A percentile compares a stretch with the other conserved stretches of the same genome.
phyloP scores from a whole-genome alignment of 2,888 invertebrate species.

The Pristionchus japonicus region DNA sequence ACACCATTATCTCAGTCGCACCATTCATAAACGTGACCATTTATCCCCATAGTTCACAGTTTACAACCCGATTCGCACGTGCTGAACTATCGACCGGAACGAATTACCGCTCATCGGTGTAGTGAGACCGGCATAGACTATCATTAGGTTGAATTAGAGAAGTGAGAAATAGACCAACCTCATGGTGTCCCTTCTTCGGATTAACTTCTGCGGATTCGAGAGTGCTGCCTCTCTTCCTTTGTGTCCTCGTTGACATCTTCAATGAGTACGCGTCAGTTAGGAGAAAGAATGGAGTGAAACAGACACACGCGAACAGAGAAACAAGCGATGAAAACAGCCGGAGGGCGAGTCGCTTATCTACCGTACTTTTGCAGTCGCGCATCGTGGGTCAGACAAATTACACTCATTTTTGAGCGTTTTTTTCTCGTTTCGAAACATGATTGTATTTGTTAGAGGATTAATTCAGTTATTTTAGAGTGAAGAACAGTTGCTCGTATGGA shows the following conservation, averaged over 20 bases:
- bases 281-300: background rate
- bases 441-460: too few relatives aligned
- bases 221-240: slow-evolving; percentile 33
- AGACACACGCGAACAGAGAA: background rate
- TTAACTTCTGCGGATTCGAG: background rate
- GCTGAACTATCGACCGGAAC: background rate
- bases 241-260: slow-evolving; percentile 33
- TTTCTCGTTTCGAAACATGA: too few relatives aligned
- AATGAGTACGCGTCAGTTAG: background rate
- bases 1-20: background rate
- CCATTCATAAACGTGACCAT: slow-evolving; percentile 34
- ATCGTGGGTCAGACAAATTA: background rate
- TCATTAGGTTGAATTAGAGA: background rate
- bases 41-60: background rate
- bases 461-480: too few relatives aligned
- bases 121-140: background rate
- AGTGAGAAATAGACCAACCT: background rate
- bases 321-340: slow-evolving; percentile 7
- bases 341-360: background rate
- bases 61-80: slow-evolving; percentile 8
- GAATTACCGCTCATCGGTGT: background rate
- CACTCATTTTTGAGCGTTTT: background rate
- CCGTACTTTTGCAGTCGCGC: slow-evolving; percentile 33
- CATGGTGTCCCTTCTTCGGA: slow-evolving; percentile 39
- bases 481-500: background rate